phyloP scores from a whole-genome alignment of 2,113 vertebrate species.

The Eretmochelys imbricata region DNA sequence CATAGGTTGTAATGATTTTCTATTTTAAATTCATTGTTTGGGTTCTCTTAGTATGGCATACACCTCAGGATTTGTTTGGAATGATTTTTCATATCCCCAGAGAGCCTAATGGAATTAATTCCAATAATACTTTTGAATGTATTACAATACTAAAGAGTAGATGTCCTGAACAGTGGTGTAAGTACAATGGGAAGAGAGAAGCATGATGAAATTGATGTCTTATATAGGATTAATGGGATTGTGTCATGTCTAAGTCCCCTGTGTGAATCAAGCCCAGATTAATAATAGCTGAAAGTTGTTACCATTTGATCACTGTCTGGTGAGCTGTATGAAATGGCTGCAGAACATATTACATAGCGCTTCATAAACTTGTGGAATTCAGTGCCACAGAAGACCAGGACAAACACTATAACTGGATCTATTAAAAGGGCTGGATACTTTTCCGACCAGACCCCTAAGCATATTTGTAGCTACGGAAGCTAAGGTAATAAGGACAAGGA shows the following conservation, averaged over 20 bases:
- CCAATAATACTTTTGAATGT: neutral
- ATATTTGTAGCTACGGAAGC: neutral
- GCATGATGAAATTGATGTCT: neutral
- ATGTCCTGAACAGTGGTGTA: neutral
- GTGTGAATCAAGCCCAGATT: neutral
- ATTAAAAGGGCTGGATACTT: neutral
- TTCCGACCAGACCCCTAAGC: neutral
- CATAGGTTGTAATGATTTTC: neutral
- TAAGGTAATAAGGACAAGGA: neutral
- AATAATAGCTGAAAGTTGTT: neutral
- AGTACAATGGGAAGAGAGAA: neutral
- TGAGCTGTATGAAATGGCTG: neutral
- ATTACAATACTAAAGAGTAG: neutral
- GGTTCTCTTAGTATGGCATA: neutral
- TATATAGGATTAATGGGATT: neutral
- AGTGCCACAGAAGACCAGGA: neutral
- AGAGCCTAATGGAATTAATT: neutral
- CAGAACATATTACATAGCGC: neutral
- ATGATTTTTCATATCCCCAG: neutral
- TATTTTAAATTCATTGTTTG: neutral
- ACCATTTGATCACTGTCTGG: neutral
- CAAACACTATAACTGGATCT: neutral
- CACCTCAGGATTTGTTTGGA: neutral
- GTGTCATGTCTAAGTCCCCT: neutral
- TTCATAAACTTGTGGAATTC: neutral